Conservation (phyloP, 2,113 vertebrate genomes). For the Poeciliopsis retropinna region DNA sequence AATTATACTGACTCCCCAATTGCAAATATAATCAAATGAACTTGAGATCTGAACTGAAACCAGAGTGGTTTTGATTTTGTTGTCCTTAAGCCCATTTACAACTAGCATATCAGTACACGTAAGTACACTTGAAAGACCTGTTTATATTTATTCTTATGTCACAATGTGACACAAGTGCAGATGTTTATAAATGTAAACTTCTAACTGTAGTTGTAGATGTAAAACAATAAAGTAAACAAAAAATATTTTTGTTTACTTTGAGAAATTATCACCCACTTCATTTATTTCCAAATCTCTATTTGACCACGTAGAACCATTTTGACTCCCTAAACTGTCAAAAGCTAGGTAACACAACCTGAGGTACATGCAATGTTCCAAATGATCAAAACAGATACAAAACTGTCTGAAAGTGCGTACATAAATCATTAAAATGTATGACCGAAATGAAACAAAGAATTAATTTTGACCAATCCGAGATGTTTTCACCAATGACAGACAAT, state of each 20-base stretch:
- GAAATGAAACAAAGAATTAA: conserved; percentile 7
- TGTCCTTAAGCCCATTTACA: no score
- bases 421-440: background rate
- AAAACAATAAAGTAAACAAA: no score
- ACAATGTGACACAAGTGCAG: no score
- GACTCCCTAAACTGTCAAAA: background rate
- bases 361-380: background rate
- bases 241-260: no score
- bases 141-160: no score
- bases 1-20: background rate
- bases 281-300: no score
- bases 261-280: no score
- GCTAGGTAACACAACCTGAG: background rate
- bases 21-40: background rate
- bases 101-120: no score
- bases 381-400: background rate
- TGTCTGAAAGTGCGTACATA: background rate
- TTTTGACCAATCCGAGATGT: conserved; percentile 24
- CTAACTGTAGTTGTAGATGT: no score
- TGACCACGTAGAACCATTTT: no score
- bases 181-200: no score
- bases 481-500: conserved; percentile 22
- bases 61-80: background rate
- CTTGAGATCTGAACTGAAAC: background rate
- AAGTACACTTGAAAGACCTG: no score